Percentiles rank a stretch among this genome's conserved stretches.
Conservation (phyloP, 2,797 vertebrate species). For the Anableps anableps region DNA sequence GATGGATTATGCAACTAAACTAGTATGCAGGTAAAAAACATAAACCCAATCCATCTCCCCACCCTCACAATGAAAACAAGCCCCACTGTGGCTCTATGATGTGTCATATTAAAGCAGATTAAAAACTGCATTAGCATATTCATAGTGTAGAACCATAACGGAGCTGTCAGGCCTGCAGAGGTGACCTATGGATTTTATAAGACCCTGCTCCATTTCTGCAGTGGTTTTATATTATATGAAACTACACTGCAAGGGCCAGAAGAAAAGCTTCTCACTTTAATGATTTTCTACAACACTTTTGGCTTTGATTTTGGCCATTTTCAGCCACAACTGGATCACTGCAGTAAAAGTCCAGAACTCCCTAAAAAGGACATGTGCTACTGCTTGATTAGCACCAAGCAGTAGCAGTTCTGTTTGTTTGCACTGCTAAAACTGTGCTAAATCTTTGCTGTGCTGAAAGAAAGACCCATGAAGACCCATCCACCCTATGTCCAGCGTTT, state of each 20-base stretch:
- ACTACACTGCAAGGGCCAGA: not conserved
- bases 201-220: constrained; percentile 1
- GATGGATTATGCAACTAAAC: not conserved
- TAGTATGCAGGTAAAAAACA: not conserved
- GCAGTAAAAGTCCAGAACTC: not conserved
- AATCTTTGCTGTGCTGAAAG: not conserved
- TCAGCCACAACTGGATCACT: not conserved
- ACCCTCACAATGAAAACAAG: not conserved
- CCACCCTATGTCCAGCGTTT: no score
- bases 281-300: not conserved
- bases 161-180: not conserved
- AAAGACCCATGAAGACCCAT: not conserved
- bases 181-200: constrained; percentile 17
- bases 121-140: constrained; percentile 9
- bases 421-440: not conserved
- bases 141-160: constrained; percentile 1
- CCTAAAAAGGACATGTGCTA: not conserved
- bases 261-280: not conserved
- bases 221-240: constrained; percentile 18
- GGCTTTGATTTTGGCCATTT: not conserved
- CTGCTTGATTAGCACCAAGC: not conserved
- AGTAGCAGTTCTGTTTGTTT: not conserved
- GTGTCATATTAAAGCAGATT: constrained; percentile 19
- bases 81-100: not conserved
- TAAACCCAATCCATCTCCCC: not conserved